Evolutionary conservation across 2,888 invertebrate genomes (phyloP).

Genomic region (Watsonalla cultraria): DNA sequence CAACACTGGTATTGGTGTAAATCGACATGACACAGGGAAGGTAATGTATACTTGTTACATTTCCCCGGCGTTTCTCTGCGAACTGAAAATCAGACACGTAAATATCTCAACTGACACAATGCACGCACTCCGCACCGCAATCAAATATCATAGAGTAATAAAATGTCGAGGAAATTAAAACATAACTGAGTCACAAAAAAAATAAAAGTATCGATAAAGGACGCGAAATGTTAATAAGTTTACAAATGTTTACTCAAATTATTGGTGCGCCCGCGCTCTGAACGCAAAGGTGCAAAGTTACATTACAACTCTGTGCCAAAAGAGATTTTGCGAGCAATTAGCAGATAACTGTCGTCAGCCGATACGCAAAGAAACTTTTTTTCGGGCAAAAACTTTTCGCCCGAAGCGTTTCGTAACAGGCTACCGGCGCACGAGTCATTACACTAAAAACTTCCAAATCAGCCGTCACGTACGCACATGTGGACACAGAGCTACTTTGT

Average conservation of each 20-base stretch:
- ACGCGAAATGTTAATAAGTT: constrained; percentile 30
- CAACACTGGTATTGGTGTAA: constrained; percentile 60
- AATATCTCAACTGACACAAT: constrained; percentile 38
- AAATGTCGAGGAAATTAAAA: constrained; percentile 14
- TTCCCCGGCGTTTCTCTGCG: constrained; percentile 56
- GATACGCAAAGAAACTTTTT: constrained; percentile 50
- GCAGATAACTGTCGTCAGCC: constrained; percentile 59
- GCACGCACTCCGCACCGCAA: constrained; percentile 25
- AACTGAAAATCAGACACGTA: constrained; percentile 63
- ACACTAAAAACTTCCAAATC: constrained; percentile 60
- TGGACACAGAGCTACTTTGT: constrained; percentile 34
- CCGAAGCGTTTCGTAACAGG: constrained; percentile 61
- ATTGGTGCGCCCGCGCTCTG: constrained; percentile 32
- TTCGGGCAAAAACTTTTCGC: constrained; percentile 52
- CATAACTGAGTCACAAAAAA: constrained; percentile 24
- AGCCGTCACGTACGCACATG: constrained; percentile 38
- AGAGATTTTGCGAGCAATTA: constrained; percentile 62
- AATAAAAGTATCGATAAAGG: constrained; percentile 36
- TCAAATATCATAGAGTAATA: constrained; percentile 46
- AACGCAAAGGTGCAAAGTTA: constrained; percentile 35
- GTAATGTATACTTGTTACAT: constrained; percentile 65
- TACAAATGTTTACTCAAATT: constrained; percentile 50
- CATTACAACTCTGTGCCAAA: constrained; percentile 48
- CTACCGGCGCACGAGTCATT: constrained; percentile 42
- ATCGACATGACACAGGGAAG: constrained; percentile 67